Percentiles rank a stretch among this genome's conserved stretches.
Evolutionary conservation across 2,888 invertebrate genomes (phyloP).

Genomic region (Chloromyia formosa): DNA sequence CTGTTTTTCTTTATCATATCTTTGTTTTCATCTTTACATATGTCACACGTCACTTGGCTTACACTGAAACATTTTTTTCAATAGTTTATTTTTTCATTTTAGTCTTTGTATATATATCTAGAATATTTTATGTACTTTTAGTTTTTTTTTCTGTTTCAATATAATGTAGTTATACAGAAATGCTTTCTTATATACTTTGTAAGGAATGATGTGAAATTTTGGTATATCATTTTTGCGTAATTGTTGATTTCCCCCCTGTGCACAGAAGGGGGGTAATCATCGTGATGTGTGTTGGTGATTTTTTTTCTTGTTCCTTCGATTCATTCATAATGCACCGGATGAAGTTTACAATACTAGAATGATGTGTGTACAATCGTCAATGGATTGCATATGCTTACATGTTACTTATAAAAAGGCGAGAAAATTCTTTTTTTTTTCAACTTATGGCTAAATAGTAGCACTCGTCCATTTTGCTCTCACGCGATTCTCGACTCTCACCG

Average conservation of each 20-base stretch:
- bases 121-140: slow-evolving; percentile 40
- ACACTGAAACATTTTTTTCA: slow-evolving; percentile 26
- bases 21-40: slow-evolving; percentile 9
- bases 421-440: slow-evolving; percentile 12
- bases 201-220: slow-evolving; percentile 41
- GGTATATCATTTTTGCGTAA: slow-evolving; percentile 26
- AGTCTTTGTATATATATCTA: slow-evolving; percentile 23
- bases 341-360: slow-evolving; percentile 33
- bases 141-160: slow-evolving; percentile 40
- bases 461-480: slow-evolving; percentile 12
- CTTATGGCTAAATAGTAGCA: slow-evolving; percentile 40
- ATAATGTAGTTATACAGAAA: slow-evolving; percentile 11
- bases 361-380: slow-evolving; percentile 24
- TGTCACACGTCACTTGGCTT: slow-evolving; percentile 26
- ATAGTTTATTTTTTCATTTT: slow-evolving; percentile 14
- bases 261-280: background rate
- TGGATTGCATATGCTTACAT: slow-evolving; percentile 24
- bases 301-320: background rate
- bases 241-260: background rate
- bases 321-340: slow-evolving; percentile 18
- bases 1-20: slow-evolving; percentile 21
- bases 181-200: slow-evolving; percentile 15
- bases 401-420: slow-evolving; percentile 41
- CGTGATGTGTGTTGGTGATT: slow-evolving; percentile 17
- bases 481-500: background rate